phyloP scores from a whole-genome alignment of 53 echinoderm and acorn worm species.

The Glandiceps talaboti region DNA sequence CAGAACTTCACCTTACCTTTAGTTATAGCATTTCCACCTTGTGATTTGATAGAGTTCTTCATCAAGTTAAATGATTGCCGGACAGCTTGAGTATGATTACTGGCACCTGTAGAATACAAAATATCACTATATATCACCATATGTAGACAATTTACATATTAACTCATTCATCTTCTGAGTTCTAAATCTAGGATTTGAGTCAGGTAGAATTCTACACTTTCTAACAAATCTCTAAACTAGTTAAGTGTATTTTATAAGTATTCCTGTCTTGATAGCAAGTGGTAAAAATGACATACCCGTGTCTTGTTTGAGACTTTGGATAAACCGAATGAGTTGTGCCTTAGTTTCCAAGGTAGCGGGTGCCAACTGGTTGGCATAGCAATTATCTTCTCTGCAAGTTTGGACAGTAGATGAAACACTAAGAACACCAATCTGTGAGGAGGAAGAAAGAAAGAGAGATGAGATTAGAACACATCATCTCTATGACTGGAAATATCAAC shows the following conservation, averaged over 20 bases:
- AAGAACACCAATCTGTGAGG: constrained; percentile 55
- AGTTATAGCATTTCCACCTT: constrained; percentile 29
- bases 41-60: constrained; percentile 28
- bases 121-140: too few relatives aligned
- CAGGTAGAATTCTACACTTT: constrained; percentile 22
- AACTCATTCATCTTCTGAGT: too few relatives aligned
- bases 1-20: too few relatives aligned
- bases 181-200: constrained; percentile 3
- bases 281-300: constrained; percentile 35
- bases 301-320: constrained; percentile 56
- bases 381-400: constrained; percentile 63
- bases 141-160: too few relatives aligned
- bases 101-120: constrained; percentile 55
- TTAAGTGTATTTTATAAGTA: too few relatives aligned
- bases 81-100: constrained; percentile 78
- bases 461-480: too few relatives aligned
- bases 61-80: constrained; percentile 65
- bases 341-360: constrained; percentile 72
- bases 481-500: too few relatives aligned
- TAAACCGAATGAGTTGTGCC: constrained; percentile 55
- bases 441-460: too few relatives aligned
- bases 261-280: too few relatives aligned
- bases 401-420: constrained; percentile 59
- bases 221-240: neutral
- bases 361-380: constrained; percentile 77